phyloP scores from a whole-genome alignment of 2,113 vertebrate species.

The Amia ocellicauda region DNA sequence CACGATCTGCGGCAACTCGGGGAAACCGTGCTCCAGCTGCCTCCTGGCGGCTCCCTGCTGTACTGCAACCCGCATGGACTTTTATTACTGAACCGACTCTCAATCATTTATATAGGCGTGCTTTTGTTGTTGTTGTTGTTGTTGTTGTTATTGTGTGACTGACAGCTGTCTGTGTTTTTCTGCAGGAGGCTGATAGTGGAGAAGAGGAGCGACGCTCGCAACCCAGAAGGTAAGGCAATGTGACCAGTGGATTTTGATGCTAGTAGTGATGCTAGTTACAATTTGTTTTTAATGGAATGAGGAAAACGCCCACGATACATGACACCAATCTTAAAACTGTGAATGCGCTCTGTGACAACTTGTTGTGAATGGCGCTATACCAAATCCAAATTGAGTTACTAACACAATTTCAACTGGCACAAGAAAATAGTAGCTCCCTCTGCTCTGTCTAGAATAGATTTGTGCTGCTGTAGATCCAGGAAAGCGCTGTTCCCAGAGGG shows the following conservation, averaged over 20 bases:
- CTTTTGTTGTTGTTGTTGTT: constrained; percentile 3
- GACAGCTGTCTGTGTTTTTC: constrained; percentile 16
- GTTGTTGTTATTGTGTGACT: not conserved
- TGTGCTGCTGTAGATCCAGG: too few species aligned
- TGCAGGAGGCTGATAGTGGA: constrained; percentile 88
- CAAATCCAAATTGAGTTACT: not conserved
- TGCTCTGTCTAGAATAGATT: too few species aligned
- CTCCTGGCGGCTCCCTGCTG: too few species aligned
- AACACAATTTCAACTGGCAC: constrained; percentile 19
- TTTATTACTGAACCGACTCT: too few species aligned
- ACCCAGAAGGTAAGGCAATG: constrained; percentile 79
- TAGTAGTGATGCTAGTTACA: not conserved
- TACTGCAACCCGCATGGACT: too few species aligned
- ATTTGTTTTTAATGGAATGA: not conserved
- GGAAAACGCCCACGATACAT: not conserved
- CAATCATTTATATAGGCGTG: too few species aligned
- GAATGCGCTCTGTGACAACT: not conserved
- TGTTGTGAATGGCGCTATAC: not conserved
- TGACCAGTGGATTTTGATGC: not conserved
- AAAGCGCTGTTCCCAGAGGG: too few species aligned
- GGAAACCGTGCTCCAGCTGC: too few species aligned
- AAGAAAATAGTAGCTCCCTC: too few species aligned
- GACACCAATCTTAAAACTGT: not conserved
- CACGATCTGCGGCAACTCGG: too few species aligned
- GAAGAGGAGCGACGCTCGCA: constrained; percentile 91